Evolutionary conservation across 2,797 vertebrate species (phyloP).

Genomic region (Melanotaenia nigrans): DNA sequence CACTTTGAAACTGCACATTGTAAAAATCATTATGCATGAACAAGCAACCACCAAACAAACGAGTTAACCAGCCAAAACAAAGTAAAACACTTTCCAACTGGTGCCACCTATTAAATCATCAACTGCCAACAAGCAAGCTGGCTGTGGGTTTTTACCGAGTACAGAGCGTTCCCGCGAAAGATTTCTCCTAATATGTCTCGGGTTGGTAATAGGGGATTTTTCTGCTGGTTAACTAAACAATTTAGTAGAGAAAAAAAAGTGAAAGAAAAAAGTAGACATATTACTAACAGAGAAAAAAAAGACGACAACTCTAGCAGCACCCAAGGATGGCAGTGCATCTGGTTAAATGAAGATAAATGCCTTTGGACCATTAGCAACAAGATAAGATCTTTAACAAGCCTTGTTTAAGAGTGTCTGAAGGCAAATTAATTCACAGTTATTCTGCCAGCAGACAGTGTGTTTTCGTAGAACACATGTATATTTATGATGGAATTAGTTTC

Average conservation of each 20-base stretch:
- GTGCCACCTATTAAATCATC: constrained; percentile 23
- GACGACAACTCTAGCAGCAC: constrained; percentile 67
- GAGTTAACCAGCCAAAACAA: constrained; percentile 37
- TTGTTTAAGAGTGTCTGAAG: constrained; percentile 87
- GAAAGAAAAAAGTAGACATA: constrained; percentile 44
- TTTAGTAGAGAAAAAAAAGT: constrained; percentile 46
- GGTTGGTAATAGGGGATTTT: constrained; percentile 61
- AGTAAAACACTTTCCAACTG: constrained; percentile 23
- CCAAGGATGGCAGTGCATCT: constrained; percentile 78
- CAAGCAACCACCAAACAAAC: constrained; percentile 46
- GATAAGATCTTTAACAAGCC: constrained; percentile 88
- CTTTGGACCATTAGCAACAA: constrained; percentile 85
- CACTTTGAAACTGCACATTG: constrained; percentile 26
- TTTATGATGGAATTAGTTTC: constrained; percentile 88
- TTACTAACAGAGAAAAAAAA: constrained; percentile 53
- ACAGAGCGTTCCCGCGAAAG: constrained; percentile 44
- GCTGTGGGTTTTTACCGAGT: constrained; percentile 30
- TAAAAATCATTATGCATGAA: constrained; percentile 38
- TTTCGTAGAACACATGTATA: constrained; percentile 86
- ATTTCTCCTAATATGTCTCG: constrained; percentile 64
- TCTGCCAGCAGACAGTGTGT: constrained; percentile 80
- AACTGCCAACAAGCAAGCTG: constrained; percentile 23
- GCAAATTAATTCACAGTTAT: constrained; percentile 87
- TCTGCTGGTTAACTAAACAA: constrained; percentile 66
- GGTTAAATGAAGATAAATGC: constrained; percentile 85